phyloP scores from a whole-genome alignment of 2,797 vertebrate species.

The Poeciliopsis turneri region DNA sequence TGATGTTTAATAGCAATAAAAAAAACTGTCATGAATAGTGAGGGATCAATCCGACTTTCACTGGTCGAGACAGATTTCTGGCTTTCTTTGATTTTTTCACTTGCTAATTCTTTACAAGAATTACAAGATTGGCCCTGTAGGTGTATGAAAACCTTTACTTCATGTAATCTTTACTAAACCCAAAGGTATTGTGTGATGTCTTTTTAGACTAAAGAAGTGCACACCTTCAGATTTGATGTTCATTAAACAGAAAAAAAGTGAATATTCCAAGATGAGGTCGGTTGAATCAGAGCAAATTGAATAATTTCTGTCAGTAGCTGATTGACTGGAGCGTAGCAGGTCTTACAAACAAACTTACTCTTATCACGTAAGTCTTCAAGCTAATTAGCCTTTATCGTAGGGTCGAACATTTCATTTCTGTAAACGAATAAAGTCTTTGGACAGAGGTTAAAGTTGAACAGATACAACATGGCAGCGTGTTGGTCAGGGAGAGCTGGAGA shows the following conservation, averaged over 20 bases:
- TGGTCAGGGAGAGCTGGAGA: constrained; percentile 15
- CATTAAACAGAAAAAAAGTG: not conserved
- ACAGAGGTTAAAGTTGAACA: not conserved
- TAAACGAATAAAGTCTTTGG: not conserved
- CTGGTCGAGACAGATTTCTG: not conserved
- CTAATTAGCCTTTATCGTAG: not conserved
- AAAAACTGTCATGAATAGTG: not conserved
- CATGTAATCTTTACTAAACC: not conserved
- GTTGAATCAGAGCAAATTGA: not conserved
- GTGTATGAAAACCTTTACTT: not conserved
- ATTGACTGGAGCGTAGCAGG: no score
- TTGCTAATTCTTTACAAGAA: not conserved
- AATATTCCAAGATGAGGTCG: not conserved
- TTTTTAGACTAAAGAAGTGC: not conserved
- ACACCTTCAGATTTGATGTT: not conserved
- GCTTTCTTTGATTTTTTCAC: not conserved
- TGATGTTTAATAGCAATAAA: not conserved
- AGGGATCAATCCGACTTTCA: not conserved
- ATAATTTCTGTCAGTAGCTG: not conserved
- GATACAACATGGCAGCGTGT: constrained; percentile 2
- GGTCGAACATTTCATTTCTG: not conserved
- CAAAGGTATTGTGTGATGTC: not conserved
- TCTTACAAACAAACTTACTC: not conserved
- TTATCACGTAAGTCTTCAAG: not conserved
- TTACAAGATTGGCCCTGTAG: not conserved